phyloP scores from a whole-genome alignment of 2,888 invertebrate genomes.

The Conus canariensis region DNA sequence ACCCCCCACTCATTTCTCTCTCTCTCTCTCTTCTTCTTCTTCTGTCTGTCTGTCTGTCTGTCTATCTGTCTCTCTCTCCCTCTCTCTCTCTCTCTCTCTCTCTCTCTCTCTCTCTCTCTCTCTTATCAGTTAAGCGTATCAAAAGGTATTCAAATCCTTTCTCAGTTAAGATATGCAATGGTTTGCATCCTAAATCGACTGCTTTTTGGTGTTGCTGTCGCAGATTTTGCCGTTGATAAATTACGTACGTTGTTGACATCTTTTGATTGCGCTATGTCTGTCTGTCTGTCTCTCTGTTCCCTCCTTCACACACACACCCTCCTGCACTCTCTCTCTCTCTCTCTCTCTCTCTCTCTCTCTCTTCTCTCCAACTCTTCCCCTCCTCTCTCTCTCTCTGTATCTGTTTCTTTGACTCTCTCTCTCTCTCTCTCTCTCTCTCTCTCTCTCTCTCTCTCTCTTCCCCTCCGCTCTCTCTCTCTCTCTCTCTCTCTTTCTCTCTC shows the following conservation, averaged over 20 bases:
- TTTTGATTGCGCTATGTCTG: too few species aligned
- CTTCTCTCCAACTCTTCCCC: background rate
- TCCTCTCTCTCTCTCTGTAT: background rate
- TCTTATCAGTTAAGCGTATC: background rate
- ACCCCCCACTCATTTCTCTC: background rate
- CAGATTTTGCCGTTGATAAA: too few species aligned
- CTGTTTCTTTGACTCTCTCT: background rate
- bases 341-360: background rate
- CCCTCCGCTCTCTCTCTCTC: background rate
- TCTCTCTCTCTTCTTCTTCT: background rate
- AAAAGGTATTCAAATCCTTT: too few species aligned
- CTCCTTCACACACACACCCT: too few species aligned
- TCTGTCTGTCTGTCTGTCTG: background rate
- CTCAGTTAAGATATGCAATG: too few species aligned
- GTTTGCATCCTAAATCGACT: too few species aligned
- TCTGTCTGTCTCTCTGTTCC: too few species aligned
- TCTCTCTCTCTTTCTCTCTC: background rate
- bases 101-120: slow-evolving; percentile 6
- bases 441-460: background rate
- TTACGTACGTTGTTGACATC: too few species aligned
- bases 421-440: background rate
- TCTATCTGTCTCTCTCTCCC: background rate
- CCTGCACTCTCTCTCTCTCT: background rate
- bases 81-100: background rate
- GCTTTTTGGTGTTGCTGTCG: too few species aligned